These are phyloP conservation scores for Corythornis madagascariensis DNA, from an alignment of 2,113 vertebrate genomes.

Conservation along the genomic window DNA sequence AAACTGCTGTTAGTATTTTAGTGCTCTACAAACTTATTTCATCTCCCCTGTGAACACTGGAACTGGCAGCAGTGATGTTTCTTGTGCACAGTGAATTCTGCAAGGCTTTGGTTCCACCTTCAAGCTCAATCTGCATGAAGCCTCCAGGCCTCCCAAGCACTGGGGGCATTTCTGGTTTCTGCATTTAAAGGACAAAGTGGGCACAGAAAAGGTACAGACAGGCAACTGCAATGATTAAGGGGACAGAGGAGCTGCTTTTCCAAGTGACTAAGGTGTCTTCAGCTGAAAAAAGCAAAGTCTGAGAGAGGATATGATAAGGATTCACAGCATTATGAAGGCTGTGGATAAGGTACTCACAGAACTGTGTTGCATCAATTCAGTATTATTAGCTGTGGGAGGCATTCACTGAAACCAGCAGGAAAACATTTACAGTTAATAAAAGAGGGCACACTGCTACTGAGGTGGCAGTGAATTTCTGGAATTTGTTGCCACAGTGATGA, in stretches of 20 bases:
- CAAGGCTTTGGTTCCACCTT: background rate
- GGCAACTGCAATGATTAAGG: background rate
- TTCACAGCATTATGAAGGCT: background rate
- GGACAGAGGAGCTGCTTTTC: background rate
- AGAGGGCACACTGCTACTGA: background rate
- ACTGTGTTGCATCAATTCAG: background rate
- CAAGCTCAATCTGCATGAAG: background rate
- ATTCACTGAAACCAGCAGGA: background rate
- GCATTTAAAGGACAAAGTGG: background rate
- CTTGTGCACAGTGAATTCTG: background rate
- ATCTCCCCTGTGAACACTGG: background rate
- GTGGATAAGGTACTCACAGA: background rate
- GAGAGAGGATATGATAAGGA: background rate
- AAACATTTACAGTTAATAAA: background rate
- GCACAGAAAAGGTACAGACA: background rate
- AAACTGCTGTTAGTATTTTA: background rate
- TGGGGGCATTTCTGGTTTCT: background rate
- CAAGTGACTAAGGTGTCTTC: background rate
- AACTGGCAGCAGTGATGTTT: background rate
- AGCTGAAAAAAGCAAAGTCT: background rate
- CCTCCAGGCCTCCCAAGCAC: background rate
- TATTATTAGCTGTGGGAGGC: background rate
- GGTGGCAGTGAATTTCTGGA: background rate
- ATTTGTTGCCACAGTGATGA: conserved; percentile 19
- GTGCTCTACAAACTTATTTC: background rate